These are phyloP conservation scores for Ophioninae sp. DNA, from an alignment of 2,888 invertebrate species.

Conservation along the genomic window DNA sequence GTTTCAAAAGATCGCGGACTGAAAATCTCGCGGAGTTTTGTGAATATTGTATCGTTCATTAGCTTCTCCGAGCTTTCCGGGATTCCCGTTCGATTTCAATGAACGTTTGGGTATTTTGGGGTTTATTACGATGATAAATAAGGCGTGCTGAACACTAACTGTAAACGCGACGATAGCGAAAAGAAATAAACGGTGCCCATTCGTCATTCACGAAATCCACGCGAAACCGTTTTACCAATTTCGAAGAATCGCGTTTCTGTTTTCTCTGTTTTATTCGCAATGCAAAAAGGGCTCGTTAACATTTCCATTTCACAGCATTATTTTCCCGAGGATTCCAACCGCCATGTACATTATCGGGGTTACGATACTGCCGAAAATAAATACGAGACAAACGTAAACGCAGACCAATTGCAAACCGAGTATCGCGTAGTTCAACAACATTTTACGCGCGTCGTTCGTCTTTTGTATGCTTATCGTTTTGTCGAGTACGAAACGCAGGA, in stretches of 20 bases:
- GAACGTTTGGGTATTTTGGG: not conserved
- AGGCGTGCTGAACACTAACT: not conserved
- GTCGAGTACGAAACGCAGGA: constrained; percentile 75
- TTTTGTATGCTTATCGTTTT: constrained; percentile 73
- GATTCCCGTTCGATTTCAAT: constrained; percentile 1
- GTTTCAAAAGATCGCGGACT: not conserved
- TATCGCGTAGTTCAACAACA: constrained; percentile 69
- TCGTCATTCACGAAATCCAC: constrained; percentile 13
- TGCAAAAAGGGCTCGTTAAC: constrained; percentile 14
- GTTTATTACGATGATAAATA: not conserved
- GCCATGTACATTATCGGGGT: constrained; percentile 74
- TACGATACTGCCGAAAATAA: constrained; percentile 75
- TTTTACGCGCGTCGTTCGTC: constrained; percentile 70
- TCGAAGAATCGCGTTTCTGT: not conserved
- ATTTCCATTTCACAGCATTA: constrained; percentile 70
- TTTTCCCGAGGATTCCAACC: constrained; percentile 71
- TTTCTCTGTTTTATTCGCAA: constrained; percentile 28
- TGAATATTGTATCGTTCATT: constrained; percentile 2
- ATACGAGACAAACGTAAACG: constrained; percentile 73
- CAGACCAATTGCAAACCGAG: constrained; percentile 73
- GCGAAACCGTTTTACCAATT: not conserved
- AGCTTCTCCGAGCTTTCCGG: constrained; percentile 20
- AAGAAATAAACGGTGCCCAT: constrained; percentile 11
- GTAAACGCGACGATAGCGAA: constrained; percentile 25
- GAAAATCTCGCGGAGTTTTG: not conserved